Conservation (phyloP, 2,113 vertebrate genomes). For the Lepidiolamprologus cunningtoni region DNA sequence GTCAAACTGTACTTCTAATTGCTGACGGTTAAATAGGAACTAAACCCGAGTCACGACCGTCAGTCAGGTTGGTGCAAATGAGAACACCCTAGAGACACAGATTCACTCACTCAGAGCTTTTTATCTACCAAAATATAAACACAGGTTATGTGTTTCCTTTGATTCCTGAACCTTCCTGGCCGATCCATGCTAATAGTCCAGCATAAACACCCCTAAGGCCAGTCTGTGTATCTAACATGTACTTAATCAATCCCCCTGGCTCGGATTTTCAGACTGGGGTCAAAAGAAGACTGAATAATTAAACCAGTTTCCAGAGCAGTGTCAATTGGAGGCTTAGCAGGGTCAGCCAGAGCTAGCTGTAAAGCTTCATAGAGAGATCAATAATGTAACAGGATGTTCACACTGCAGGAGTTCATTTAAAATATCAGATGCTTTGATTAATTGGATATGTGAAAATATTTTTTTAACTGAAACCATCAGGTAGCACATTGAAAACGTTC, state of each 20-base stretch:
- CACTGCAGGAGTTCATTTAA: background rate
- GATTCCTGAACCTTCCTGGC: background rate
- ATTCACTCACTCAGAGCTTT: background rate
- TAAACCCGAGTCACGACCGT: background rate
- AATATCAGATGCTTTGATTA: background rate
- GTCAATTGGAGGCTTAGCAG: constrained; percentile 6
- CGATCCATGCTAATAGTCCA: constrained; percentile 41
- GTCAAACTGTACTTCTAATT: background rate
- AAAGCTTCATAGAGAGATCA: constrained; percentile 12
- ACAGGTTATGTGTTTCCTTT: background rate
- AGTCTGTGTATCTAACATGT: constrained; percentile 18
- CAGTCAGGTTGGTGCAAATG: background rate
- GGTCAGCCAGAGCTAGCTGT: constrained; percentile 1
- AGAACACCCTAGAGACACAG: background rate
- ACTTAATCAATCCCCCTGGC: constrained; percentile 46
- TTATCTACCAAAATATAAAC: background rate
- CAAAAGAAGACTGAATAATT: constrained; percentile 46
- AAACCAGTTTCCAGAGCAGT: background rate
- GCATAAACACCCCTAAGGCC: background rate
- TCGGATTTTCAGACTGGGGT: constrained; percentile 49
- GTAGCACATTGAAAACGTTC: background rate
- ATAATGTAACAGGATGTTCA: background rate
- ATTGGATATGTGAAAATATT: background rate
- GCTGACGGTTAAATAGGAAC: background rate
- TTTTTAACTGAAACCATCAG: background rate